Evolutionary conservation across 2,888 invertebrate genomes (phyloP).

Genomic region (Trichopria drosophilae): DNA sequence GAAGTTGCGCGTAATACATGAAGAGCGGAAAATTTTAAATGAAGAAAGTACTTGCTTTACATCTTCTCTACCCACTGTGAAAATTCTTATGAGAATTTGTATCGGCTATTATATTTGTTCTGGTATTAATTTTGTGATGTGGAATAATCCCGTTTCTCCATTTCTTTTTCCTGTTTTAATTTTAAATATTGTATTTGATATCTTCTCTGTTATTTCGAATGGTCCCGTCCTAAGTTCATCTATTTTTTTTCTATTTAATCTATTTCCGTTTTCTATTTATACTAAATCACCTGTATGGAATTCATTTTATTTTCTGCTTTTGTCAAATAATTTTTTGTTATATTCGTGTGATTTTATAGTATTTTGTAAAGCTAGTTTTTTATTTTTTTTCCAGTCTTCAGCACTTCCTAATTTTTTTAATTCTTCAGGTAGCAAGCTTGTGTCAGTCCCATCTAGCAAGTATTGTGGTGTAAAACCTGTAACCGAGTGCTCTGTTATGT

Average conservation of each 20-base stretch:
- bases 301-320: slow-evolving; percentile 37
- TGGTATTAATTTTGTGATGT: no score
- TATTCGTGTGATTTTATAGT: slow-evolving; percentile 37
- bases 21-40: no score
- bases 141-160: no score
- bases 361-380: slow-evolving; percentile 36
- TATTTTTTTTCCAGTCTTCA: slow-evolving; percentile 29
- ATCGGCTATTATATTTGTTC: no score
- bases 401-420: slow-evolving; percentile 29
- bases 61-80: no score
- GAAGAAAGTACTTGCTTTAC: no score
- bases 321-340: slow-evolving; percentile 41
- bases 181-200: slow-evolving; percentile 36
- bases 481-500: slow-evolving; percentile 38
- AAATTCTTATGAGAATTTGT: no score
- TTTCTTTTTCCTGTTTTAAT: slow-evolving; percentile 26
- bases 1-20: no score
- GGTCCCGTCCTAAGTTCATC: slow-evolving; percentile 40
- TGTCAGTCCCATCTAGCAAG: slow-evolving; percentile 37
- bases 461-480: slow-evolving; percentile 39
- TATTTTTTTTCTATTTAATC: slow-evolving; percentile 43
- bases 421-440: slow-evolving; percentile 25
- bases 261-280: slow-evolving; percentile 43
- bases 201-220: slow-evolving; percentile 34
- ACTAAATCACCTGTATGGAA: no score